Percentiles rank a stretch among this genome's conserved stretches.
Evolutionary conservation across 1,140 invertebrate species (phyloP).

Genomic region (Drosophila yakuba): DNA sequence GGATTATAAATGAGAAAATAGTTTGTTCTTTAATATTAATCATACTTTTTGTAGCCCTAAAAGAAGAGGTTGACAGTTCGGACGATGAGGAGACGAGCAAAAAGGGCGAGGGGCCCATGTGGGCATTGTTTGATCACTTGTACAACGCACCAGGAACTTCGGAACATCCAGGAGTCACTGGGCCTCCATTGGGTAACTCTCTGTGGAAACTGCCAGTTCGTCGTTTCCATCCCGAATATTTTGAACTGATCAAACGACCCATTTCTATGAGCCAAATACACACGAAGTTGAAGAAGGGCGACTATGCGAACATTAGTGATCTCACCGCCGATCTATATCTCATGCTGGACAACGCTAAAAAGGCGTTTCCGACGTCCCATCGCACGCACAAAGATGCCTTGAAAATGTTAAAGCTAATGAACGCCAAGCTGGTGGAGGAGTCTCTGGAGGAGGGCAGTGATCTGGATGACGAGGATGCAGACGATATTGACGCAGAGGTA

Average conservation of each 20-base stretch:
- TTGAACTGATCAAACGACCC: slow-evolving; percentile 98
- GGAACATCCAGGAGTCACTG: slow-evolving; percentile 85
- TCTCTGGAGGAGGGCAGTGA: slow-evolving; percentile 77
- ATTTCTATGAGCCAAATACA: slow-evolving; percentile 97
- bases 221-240: slow-evolving; percentile 98
- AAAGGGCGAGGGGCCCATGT: slow-evolving; percentile 86
- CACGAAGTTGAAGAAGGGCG: slow-evolving; percentile 94
- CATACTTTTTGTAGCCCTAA: slow-evolving; percentile 46
- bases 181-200: slow-evolving; percentile 92
- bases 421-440: slow-evolving; percentile 81
- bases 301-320: slow-evolving; percentile 94
- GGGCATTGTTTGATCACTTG: slow-evolving; percentile 86
- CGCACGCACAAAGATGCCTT: slow-evolving; percentile 91
- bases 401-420: slow-evolving; percentile 85
- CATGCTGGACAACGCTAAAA: slow-evolving; percentile 99
- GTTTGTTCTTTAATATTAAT: neutral
- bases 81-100: slow-evolving; percentile 83
- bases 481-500: slow-evolving; percentile 50
- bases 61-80: slow-evolving; percentile 81
- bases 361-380: slow-evolving; percentile 95
- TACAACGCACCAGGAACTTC: slow-evolving; percentile 84
- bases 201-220: slow-evolving; percentile 97
- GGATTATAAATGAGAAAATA: neutral
- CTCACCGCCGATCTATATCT: slow-evolving; percentile 97
- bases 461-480: slow-evolving; percentile 67